These are phyloP conservation scores for Eustalomyia histrio DNA, from an alignment of 2,888 invertebrate species.

Conservation along the genomic window DNA sequence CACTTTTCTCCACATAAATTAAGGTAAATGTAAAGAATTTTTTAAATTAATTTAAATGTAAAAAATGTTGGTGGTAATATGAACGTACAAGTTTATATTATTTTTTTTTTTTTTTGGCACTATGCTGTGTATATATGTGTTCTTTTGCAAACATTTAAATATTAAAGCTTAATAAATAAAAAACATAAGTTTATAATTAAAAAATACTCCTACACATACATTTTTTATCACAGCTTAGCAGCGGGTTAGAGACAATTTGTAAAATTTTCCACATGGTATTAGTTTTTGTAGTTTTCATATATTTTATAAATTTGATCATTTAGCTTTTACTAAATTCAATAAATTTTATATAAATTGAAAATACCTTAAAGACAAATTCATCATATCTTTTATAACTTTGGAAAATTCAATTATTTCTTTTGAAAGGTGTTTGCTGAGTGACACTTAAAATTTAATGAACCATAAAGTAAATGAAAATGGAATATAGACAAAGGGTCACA, in stretches of 20 bases:
- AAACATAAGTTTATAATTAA: too few relatives aligned
- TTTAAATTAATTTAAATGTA: conserved; percentile 19
- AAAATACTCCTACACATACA: too few relatives aligned
- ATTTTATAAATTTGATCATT: too few relatives aligned
- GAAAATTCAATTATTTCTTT: conserved; percentile 37
- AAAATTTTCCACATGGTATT: too few relatives aligned
- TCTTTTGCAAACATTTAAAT: too few relatives aligned
- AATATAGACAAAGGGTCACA: not conserved
- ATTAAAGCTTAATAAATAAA: too few relatives aligned
- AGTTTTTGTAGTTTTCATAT: too few relatives aligned
- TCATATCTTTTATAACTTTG: conserved; percentile 24
- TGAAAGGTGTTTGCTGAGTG: conserved; percentile 15
- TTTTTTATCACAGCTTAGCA: too few relatives aligned
- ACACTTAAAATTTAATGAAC: conserved; percentile 51
- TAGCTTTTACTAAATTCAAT: not conserved
- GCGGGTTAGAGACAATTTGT: too few relatives aligned
- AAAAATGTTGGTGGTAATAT: not conserved
- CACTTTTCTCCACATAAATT: not conserved
- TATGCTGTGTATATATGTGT: too few relatives aligned
- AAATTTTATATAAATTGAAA: conserved; percentile 5
- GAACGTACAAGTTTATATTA: too few relatives aligned
- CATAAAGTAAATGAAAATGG: conserved; percentile 25
- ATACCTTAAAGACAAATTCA: conserved; percentile 3
- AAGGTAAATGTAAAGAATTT: not conserved
- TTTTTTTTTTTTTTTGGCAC: too few relatives aligned